These are phyloP conservation scores for Drosophila sucinea DNA, from an alignment of 1,140 invertebrate species.

Conservation along the genomic window DNA sequence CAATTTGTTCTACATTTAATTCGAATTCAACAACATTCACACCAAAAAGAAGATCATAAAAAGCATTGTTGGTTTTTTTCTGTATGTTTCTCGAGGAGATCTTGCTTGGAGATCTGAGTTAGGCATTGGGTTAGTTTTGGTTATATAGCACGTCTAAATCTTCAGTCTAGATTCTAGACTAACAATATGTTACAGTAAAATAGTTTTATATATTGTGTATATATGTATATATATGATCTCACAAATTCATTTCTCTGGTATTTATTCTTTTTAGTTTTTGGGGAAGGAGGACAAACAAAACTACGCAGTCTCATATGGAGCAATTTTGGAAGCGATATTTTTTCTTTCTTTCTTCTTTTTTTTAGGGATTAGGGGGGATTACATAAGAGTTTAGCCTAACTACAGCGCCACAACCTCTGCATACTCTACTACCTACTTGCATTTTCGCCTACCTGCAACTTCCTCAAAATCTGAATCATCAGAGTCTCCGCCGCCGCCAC, in stretches of 20 bases:
- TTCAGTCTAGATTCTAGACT: constrained; percentile 54
- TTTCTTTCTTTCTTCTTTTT: constrained; percentile 46
- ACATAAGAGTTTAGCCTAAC: constrained; percentile 16
- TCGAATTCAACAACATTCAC: background rate
- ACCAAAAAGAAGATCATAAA: constrained; percentile 10
- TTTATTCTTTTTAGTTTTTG: constrained; percentile 32
- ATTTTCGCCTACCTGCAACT: constrained; percentile 85
- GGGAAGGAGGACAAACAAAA: constrained; percentile 38
- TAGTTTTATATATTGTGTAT: constrained; percentile 46
- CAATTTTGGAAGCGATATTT: constrained; percentile 68
- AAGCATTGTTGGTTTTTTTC: background rate
- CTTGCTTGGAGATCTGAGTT: constrained; percentile 7
- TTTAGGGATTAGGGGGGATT: background rate
- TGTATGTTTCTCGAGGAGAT: background rate
- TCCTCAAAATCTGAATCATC: constrained; percentile 88
- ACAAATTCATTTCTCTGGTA: constrained; percentile 23
- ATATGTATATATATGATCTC: constrained; percentile 41
- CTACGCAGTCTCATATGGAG: constrained; percentile 80
- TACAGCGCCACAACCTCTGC: constrained; percentile 22
- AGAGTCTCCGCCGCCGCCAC: constrained; percentile 83
- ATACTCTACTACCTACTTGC: constrained; percentile 63
- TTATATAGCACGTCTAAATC: constrained; percentile 27
- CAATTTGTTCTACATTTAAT: constrained; percentile 1
- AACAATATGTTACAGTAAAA: constrained; percentile 60
- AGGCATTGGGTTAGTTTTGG: constrained; percentile 7